phyloP scores from a whole-genome alignment of 2,797 vertebrate species.

The Chromobotia macracanthus region DNA sequence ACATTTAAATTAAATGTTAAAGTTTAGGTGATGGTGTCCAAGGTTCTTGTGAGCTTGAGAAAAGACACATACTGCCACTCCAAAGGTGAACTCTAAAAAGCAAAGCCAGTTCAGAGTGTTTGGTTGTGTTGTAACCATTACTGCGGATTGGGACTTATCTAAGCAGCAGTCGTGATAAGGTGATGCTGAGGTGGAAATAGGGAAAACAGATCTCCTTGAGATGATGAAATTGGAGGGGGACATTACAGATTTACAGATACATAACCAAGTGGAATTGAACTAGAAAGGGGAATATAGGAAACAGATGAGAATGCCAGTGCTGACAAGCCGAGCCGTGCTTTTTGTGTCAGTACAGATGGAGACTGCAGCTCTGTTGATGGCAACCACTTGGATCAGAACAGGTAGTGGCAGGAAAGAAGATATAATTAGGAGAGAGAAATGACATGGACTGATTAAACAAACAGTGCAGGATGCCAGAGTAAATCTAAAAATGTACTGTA shows the following conservation, averaged over 20 bases:
- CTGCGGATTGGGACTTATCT: conserved; percentile 37
- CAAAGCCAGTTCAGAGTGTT: conserved; percentile 11
- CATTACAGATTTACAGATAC: conserved; percentile 36
- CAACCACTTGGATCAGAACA: background rate
- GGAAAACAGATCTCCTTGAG: conserved; percentile 31
- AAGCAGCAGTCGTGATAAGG: conserved; percentile 24
- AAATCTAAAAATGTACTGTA: conserved; percentile 16
- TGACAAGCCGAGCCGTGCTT: conserved; percentile 26
- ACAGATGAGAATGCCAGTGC: conserved; percentile 30
- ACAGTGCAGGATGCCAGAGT: conserved; percentile 17
- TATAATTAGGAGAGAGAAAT: conserved; percentile 25
- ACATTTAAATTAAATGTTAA: too few relatives aligned
- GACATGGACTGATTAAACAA: conserved; percentile 34
- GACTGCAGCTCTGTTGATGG: conserved; percentile 15
- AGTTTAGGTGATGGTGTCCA: background rate
- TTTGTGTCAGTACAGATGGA: conserved; percentile 24
- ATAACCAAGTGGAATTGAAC: conserved; percentile 29
- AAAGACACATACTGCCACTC: conserved; percentile 24
- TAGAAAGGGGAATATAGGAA: conserved; percentile 23
- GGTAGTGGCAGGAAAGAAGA: conserved; percentile 7
- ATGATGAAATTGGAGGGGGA: conserved; percentile 25
- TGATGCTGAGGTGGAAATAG: conserved; percentile 24
- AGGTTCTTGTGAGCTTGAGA: conserved; percentile 5
- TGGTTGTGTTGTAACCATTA: conserved; percentile 29
- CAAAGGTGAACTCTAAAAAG: conserved; percentile 23